Base-by-base conservation (phyloP, 2,113 vertebrate genomes). In the Mus pahari region DNA sequence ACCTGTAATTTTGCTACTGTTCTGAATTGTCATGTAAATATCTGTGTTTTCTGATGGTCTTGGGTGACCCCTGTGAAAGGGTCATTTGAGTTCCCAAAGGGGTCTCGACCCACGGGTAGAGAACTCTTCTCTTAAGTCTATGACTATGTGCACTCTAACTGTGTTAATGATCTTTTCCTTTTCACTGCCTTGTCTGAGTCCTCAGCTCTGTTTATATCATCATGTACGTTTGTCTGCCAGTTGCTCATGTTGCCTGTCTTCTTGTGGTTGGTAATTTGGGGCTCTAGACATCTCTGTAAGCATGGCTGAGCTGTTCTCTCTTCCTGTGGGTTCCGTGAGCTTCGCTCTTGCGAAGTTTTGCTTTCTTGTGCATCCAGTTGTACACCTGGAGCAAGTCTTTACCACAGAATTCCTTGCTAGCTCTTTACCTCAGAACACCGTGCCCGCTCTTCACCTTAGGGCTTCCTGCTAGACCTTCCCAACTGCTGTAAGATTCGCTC, bases 291-390 rank as follows among this genome's bases (percentile, higher is more conserved):
- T 11, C 8, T 10, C 48, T 36, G 60, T n/a, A 48, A 33, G 26
- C 22, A 1, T 50, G 5, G 66, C 31, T 16, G 28, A 39, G 14
- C 5, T 31, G 6, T 48, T 90, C 12, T 20, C 3, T 70, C 31
- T 2, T 12, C 60, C 9, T 84, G 71, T n/a, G 64, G 71, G 79
- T 1, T 28, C 28, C 8, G 0, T 19, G 64, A 77, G 7, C 12
- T 79, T 75, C 64, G 36, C 19, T 86, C 73, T 68, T 42, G 68
- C 12, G 74, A 13, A 24, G 5, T 22, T 42, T n/a, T 53, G 31
- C 5, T 16, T 14, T 4, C 13, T 26, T 22, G 4, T 39, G 1
- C 12, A n/a, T n/a, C 14, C 17, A 1, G 20, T 0, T 62, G 33
- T 45, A 45, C 55, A 26, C 55, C 12, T 31, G 75, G 39, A n/a